phyloP scores from a whole-genome alignment of 2,888 invertebrate species.

The Deroplatys truncata region DNA sequence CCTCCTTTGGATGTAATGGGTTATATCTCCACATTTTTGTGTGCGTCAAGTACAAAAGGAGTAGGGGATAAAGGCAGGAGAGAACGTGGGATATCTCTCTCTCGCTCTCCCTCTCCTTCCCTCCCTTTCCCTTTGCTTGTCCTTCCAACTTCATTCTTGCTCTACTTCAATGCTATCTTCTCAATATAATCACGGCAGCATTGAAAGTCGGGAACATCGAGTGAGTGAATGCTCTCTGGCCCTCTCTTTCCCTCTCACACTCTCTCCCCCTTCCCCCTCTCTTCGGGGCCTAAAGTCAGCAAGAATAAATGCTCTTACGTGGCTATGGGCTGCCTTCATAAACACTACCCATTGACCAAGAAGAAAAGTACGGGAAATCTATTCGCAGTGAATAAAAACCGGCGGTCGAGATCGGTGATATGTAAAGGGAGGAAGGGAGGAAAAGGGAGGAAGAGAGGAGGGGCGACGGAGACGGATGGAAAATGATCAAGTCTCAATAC shows the following conservation, averaged over 20 bases:
- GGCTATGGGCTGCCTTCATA: constrained; percentile 24
- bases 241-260: constrained; percentile 10
- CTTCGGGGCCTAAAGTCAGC: constrained; percentile 19
- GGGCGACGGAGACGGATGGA: constrained; percentile 29
- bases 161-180: constrained; percentile 31
- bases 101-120: constrained; percentile 11
- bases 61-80: constrained; percentile 30
- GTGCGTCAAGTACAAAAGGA: constrained; percentile 32
- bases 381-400: constrained; percentile 6
- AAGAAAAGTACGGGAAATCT: constrained; percentile 22
- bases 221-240: constrained; percentile 38
- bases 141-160: constrained; percentile 31
- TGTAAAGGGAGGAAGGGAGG: constrained; percentile 16
- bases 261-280: constrained; percentile 6
- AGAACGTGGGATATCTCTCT: constrained; percentile 21
- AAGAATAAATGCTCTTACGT: constrained; percentile 24
- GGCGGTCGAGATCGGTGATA: background rate
- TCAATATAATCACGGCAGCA: constrained; percentile 33
- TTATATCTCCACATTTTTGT: constrained; percentile 33
- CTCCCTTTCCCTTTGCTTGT: constrained; percentile 23
- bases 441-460: constrained; percentile 21
- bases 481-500: constrained; percentile 21
- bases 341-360: constrained; percentile 29
- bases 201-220: constrained; percentile 32
- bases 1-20: constrained; percentile 31